phyloP scores from a whole-genome alignment of 2,888 invertebrate species.

The Temnothorax rugatulus region DNA sequence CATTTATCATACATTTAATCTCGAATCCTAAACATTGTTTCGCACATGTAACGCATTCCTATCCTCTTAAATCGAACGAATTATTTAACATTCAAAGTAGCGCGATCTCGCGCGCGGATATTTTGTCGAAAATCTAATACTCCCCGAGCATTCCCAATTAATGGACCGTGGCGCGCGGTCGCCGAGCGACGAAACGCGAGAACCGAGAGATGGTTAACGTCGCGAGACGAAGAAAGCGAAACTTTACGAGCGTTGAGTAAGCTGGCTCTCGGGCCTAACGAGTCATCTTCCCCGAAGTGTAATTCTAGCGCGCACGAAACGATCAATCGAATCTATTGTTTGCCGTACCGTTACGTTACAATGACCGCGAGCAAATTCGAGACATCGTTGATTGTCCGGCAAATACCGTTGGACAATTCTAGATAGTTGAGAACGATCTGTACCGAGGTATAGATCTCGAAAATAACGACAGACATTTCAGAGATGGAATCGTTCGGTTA shows the following conservation, averaged over 20 bases:
- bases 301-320: slow-evolving; percentile 57
- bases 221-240: slow-evolving; percentile 42
- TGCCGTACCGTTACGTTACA: slow-evolving; percentile 46
- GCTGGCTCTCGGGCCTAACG: slow-evolving; percentile 35
- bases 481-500: neutral
- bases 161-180: slow-evolving; percentile 44
- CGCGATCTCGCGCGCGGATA: slow-evolving; percentile 17
- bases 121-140: slow-evolving; percentile 41
- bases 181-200: slow-evolving; percentile 21
- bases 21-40: neutral
- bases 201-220: slow-evolving; percentile 28
- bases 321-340: slow-evolving; percentile 59
- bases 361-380: slow-evolving; percentile 48
- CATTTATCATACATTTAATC: neutral
- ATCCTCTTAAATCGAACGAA: slow-evolving; percentile 11
- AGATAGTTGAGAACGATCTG: neutral
- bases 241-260: slow-evolving; percentile 47
- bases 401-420: slow-evolving; percentile 30
- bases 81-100: slow-evolving; percentile 24
- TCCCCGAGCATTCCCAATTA: slow-evolving; percentile 44
- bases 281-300: slow-evolving; percentile 56
- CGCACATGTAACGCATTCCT: neutral
- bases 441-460: neutral
- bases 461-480: neutral
- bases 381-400: slow-evolving; percentile 29